A percentile compares a stretch with the other conserved stretches of the same genome.
phyloP scores from a whole-genome alignment of 2,113 vertebrate species.

The Zosterops borbonicus region DNA sequence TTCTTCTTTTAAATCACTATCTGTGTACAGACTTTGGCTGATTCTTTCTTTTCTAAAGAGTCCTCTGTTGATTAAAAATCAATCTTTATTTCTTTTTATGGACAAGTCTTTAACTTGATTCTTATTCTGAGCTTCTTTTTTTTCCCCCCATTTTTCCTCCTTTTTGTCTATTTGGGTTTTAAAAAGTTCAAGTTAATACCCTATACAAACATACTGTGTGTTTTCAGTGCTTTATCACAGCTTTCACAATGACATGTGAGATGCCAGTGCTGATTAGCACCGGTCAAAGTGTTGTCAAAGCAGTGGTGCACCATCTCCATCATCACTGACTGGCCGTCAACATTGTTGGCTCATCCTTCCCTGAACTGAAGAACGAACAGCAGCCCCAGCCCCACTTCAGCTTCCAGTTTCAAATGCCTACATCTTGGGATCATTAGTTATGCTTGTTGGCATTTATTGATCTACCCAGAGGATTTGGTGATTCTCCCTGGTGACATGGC shows the following conservation, averaged over 20 bases:
- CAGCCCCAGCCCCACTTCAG: background rate
- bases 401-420: background rate
- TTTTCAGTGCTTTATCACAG: background rate
- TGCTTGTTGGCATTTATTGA: background rate
- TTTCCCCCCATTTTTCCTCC: background rate
- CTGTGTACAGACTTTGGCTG: rapidly evolving
- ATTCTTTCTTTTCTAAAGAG: background rate
- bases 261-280: too few species aligned
- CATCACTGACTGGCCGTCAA: background rate
- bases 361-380: background rate
- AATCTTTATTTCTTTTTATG: background rate
- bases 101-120: background rate
- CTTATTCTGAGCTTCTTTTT: background rate
- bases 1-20: background rate
- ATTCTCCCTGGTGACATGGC: background rate
- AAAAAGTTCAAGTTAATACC: background rate
- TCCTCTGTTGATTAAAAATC: background rate
- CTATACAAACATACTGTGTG: rapidly evolving
- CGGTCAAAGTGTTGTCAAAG: background rate
- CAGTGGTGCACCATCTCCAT: background rate
- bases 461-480: background rate
- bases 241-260: rapidly evolving
- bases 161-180: background rate
- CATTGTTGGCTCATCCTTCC: background rate
- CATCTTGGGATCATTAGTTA: background rate